Conservation (phyloP, 2,113 vertebrate species). For the Ellobius talpinus region DNA sequence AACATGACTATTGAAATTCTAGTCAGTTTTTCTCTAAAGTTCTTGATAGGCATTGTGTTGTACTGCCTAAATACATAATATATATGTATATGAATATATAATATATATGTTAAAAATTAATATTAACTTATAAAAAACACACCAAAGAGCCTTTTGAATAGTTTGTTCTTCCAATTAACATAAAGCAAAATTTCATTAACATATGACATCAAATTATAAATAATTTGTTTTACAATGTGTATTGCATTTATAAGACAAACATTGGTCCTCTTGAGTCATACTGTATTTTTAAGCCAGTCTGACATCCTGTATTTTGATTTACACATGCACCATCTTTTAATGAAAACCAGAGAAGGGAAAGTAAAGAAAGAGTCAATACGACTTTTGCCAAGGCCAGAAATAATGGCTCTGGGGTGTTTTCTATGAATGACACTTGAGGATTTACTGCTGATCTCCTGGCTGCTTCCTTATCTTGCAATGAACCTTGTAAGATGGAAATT, state of each 20-base stretch:
- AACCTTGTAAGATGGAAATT: constrained; percentile 52
- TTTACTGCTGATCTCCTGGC: constrained; percentile 49
- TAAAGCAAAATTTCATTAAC: constrained; percentile 41
- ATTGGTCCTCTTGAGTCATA: background rate
- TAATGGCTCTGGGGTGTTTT: constrained; percentile 57
- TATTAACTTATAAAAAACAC: constrained; percentile 34
- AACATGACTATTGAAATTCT: background rate
- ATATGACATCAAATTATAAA: background rate
- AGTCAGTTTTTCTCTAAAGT: background rate
- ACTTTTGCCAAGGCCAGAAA: constrained; percentile 69
- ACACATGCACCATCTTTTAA: constrained; percentile 57
- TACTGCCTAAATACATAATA: background rate
- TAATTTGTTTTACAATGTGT: constrained; percentile 47
- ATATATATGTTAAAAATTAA: background rate
- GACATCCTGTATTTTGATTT: constrained; percentile 55
- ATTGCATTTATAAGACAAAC: constrained; percentile 52
- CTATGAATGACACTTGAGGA: constrained; percentile 60
- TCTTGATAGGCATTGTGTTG: background rate
- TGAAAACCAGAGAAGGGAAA: constrained; percentile 72
- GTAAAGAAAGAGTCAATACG: constrained; percentile 37
- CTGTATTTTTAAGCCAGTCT: background rate
- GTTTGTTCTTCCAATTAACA: background rate
- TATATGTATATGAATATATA: background rate
- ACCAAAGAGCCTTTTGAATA: background rate
- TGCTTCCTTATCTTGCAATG: constrained; percentile 42